Evolutionary conservation across 1,140 invertebrate genomes (phyloP).

Genomic region (Zaprionus kolodkinae): DNA sequence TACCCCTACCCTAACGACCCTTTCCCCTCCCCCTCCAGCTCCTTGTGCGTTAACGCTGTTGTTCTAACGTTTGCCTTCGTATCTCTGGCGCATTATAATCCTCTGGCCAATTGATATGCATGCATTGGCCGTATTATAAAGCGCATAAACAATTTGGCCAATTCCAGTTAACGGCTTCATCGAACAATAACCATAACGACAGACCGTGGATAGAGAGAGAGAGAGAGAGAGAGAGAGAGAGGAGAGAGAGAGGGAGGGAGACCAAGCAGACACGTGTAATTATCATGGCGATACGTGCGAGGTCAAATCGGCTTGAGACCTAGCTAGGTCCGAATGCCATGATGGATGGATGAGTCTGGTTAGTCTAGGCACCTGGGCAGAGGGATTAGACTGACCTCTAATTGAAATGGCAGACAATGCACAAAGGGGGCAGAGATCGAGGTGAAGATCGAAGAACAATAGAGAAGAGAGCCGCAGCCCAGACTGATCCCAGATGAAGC

Average conservation of each 20-base stretch:
- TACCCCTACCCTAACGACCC: neutral
- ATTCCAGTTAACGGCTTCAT: slow-evolving; percentile 33
- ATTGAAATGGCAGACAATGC: slow-evolving; percentile 16
- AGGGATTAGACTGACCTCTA: neutral
- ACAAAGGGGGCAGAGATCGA: neutral
- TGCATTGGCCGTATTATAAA: slow-evolving; percentile 12
- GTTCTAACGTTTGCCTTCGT: neutral
- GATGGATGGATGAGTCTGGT: slow-evolving; percentile 22
- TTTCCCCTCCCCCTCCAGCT: neutral
- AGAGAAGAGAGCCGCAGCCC: neutral
- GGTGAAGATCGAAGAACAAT: slow-evolving; percentile 17
- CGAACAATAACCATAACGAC: slow-evolving; percentile 29
- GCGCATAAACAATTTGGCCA: slow-evolving; percentile 39
- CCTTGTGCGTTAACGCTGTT: too few species aligned
- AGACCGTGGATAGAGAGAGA: neutral
- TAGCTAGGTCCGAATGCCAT: slow-evolving; percentile 9
- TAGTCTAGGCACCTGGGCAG: neutral
- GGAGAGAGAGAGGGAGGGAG: too few species aligned
- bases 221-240: too few species aligned
- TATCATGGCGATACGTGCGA: slow-evolving; percentile 17
- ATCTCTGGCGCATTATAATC: neutral
- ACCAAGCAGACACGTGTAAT: slow-evolving; percentile 3
- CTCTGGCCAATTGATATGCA: slow-evolving; percentile 22
- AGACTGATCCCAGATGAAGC: slow-evolving; percentile 5
- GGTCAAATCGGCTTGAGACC: slow-evolving; percentile 11